A percentile compares a stretch with the other conserved stretches of the same genome.
Conservation (phyloP, 1,140 invertebrate genomes). For the Venustaconcha ellipsiformis region DNA sequence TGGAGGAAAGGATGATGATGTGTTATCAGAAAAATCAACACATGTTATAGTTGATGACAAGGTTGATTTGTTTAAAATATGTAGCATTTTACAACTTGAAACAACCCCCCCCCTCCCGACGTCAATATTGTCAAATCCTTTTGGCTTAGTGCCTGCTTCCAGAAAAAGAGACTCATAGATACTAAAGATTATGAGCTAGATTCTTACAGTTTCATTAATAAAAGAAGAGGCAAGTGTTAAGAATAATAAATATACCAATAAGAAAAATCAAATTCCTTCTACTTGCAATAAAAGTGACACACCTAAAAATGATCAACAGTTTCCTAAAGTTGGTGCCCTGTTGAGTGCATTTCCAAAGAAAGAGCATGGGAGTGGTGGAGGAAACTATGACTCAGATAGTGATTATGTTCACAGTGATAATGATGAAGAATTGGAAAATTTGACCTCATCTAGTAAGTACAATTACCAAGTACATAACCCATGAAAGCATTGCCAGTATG, state of each 20-base stretch:
- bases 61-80: slow-evolving; percentile 58
- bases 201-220: slow-evolving; percentile 2
- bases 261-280: neutral
- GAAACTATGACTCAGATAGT: slow-evolving; percentile 44
- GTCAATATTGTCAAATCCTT: slow-evolving; percentile 54
- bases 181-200: slow-evolving; percentile 34
- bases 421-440: slow-evolving; percentile 23
- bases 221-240: slow-evolving; percentile 8
- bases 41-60: slow-evolving; percentile 63
- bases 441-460: slow-evolving; percentile 8
- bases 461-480: slow-evolving; percentile 34
- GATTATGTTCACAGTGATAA: slow-evolving; percentile 62
- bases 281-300: neutral
- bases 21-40: slow-evolving; percentile 34
- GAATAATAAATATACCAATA: slow-evolving; percentile 2
- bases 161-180: slow-evolving; percentile 44
- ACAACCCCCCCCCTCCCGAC: slow-evolving; percentile 36
- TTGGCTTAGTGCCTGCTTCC: slow-evolving; percentile 66
- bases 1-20: slow-evolving; percentile 45
- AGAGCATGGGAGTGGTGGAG: slow-evolving; percentile 5
- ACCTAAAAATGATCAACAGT: slow-evolving; percentile 4
- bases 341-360: slow-evolving; percentile 33
- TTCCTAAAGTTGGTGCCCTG: slow-evolving; percentile 45
- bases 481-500: slow-evolving; percentile 38
- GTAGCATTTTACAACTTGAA: slow-evolving; percentile 53